A percentile compares a stretch with the other conserved stretches of the same genome.
phyloP scores from a whole-genome alignment of 2,797 vertebrate species.

The Mycteria americana region DNA sequence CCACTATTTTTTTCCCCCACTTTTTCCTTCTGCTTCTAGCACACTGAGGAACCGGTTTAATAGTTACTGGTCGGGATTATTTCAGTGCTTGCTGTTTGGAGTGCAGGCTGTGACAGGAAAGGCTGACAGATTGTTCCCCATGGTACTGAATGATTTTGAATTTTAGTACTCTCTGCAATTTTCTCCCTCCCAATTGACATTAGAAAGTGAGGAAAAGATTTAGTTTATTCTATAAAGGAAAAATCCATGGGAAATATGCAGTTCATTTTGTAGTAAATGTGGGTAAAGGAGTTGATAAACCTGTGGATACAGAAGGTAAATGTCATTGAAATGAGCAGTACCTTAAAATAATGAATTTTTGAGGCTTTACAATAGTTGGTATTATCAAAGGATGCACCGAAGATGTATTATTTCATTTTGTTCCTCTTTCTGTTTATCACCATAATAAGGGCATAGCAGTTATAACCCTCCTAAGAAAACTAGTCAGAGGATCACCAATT shows the following conservation, averaged over 20 bases:
- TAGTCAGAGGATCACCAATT: not conserved
- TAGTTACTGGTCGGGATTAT: not conserved
- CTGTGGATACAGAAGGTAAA: not conserved
- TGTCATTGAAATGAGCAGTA: not conserved
- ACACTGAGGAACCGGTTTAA: not conserved
- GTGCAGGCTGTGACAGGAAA: not conserved
- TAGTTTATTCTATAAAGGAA: not conserved
- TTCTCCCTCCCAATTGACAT: not conserved
- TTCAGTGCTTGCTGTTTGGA: not conserved
- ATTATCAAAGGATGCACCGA: not conserved
- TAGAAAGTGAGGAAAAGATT: not conserved
- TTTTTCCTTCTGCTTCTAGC: not conserved
- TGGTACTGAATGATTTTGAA: not conserved
- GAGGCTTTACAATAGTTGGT: not conserved
- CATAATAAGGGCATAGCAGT: not conserved
- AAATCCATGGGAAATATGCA: not conserved
- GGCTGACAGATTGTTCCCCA: not conserved
- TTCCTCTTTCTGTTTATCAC: not conserved
- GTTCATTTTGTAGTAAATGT: not conserved
- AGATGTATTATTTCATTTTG: not conserved
- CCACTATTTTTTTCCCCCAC: fast-evolving
- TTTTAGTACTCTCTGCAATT: not conserved
- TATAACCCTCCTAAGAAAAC: not conserved
- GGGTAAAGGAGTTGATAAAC: not conserved
- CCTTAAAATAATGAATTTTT: not conserved